phyloP scores from a whole-genome alignment of 1,140 invertebrate species.

The Trypoxylus dichotomus region DNA sequence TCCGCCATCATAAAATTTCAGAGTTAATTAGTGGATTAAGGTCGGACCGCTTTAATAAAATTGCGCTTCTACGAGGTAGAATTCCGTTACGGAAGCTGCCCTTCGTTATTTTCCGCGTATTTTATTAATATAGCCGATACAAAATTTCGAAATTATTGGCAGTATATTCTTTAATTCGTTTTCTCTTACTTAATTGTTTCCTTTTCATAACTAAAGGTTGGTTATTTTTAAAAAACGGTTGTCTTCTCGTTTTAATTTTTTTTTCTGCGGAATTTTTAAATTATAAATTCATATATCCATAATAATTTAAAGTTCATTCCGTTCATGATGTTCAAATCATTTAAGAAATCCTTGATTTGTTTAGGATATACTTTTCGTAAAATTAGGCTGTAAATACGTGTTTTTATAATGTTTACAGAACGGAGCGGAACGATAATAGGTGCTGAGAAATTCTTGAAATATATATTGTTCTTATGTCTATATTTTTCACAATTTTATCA shows the following conservation, averaged over 20 bases:
- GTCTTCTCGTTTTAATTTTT: too few species aligned
- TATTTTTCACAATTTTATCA: slow-evolving; percentile 2
- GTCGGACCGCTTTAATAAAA: background rate
- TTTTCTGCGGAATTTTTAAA: background rate
- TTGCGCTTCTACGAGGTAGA: background rate
- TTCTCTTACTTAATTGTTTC: too few species aligned
- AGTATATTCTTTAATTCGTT: background rate
- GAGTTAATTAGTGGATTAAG: background rate
- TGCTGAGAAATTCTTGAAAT: background rate
- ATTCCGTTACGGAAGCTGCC: background rate
- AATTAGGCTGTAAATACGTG: slow-evolving; percentile 2
- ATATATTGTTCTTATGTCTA: slow-evolving; percentile 4
- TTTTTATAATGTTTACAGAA: slow-evolving; percentile 4
- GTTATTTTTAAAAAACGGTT: too few species aligned
- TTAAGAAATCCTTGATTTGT: background rate
- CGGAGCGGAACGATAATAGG: background rate
- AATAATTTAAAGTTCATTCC: background rate
- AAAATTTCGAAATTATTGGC: background rate
- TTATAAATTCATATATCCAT: background rate
- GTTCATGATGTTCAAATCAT: background rate
- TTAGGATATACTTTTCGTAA: background rate
- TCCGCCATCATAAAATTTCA: background rate
- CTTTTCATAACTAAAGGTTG: background rate
- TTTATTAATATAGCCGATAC: background rate
- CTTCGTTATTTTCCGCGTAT: background rate